Conservation (phyloP, 2,888 invertebrate species). For the Odontocerum albicorne region DNA sequence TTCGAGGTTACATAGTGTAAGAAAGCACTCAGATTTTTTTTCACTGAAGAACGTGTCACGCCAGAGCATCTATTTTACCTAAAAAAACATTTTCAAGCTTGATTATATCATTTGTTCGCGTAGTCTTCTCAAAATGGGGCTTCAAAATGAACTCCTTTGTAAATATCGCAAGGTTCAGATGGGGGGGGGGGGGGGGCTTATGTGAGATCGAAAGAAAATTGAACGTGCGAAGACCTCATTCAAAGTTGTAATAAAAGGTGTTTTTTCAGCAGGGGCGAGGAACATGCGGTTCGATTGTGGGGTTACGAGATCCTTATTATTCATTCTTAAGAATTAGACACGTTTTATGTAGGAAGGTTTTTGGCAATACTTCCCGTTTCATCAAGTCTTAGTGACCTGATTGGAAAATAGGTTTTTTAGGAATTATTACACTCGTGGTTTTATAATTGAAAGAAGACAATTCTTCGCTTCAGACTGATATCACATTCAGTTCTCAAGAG, state of each 20-base stretch:
- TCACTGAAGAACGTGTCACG: neutral
- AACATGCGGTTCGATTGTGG: too few species aligned
- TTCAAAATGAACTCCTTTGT: neutral
- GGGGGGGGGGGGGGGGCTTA: neutral
- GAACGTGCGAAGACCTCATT: neutral
- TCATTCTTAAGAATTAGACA: too few species aligned
- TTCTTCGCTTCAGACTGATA: too few species aligned
- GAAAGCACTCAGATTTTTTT: constrained; percentile 12
- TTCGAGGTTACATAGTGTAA: constrained; percentile 12
- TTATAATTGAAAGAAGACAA: too few species aligned
- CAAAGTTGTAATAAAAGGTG: neutral
- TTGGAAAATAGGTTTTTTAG: too few species aligned
- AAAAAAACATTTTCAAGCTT: neutral
- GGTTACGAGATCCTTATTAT: too few species aligned
- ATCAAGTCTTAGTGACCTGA: too few species aligned
- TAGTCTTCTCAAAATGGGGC: neutral
- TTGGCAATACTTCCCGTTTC: too few species aligned
- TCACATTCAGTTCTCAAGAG: too few species aligned
- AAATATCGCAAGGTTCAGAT: neutral
- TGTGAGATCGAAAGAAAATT: neutral
- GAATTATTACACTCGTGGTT: too few species aligned
- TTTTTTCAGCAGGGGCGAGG: too few species aligned
- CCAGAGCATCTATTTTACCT: neutral
- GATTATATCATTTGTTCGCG: constrained; percentile 1
- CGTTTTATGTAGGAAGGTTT: too few species aligned